Base-by-base conservation (phyloP, 2,888 invertebrate genomes). In the Oxytorus armatus region DNA sequence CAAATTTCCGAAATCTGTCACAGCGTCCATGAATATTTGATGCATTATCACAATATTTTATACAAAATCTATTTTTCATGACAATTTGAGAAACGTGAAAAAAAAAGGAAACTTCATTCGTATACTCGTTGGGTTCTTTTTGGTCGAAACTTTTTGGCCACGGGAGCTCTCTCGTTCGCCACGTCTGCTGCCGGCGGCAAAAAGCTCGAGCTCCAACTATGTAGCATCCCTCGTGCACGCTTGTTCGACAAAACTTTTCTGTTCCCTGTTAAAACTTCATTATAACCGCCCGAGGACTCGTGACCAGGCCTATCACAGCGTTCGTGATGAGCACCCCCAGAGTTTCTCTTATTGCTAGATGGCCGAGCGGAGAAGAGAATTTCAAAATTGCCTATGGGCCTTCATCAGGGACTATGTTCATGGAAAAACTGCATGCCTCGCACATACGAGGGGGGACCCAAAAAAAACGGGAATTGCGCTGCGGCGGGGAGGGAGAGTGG, bases 241-340 rank as follows among this genome's bases (percentile, higher is more conserved):
- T 47, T 47, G 39, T 66, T 68, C 74, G 42, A 21, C 49, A 1
- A 79, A 82, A 79, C 73, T 82, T 80, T 80, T 80, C 69, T 59
- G 70, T 51, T 72, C 70, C 69, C 53, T 29, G 70, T 57, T 33
- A 65, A 76, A 82, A 77, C 80, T 82, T 69, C 77, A 81, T 80
- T 75, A 82, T 77, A 77, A 80, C 70, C 63, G 72, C 70, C 68
- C 14, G 70, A 65, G 70, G 75, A 75, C 74, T 82, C 80, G 77
- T 77, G 77, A 82, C 75, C 75, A 59, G 79, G 77, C 77, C 69
- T 55, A 65, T 21, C 3, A 4, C 47, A 33, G 36, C 39, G n/a
- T 39, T 51, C 21, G n/a, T 18, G 63, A 49, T 63, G 42, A 16
- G 14, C 55, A 73, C 33, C 44, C n/a, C 42, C 63, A 33, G 55